Percentiles rank a stretch among this genome's conserved stretches.
These are phyloP conservation scores for Suncus etruscus DNA, from an alignment of 2,113 vertebrate genomes.

Conservation along the genomic window DNA sequence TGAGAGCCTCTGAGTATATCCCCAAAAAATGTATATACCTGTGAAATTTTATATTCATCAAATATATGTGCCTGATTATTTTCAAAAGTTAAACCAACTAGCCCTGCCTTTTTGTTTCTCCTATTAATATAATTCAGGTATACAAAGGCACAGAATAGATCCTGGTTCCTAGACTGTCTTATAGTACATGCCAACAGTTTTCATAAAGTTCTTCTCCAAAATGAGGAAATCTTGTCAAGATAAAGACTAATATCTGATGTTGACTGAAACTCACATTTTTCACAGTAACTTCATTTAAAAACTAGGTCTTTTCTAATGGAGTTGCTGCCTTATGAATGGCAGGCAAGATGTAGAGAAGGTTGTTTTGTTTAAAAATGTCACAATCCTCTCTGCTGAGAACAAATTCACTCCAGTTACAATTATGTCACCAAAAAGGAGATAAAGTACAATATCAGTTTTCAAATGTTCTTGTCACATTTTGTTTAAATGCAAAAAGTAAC, in stretches of 20 bases:
- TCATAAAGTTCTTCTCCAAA: constrained; percentile 49
- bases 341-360: neutral
- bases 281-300: constrained; percentile 65
- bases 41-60: constrained; percentile 1
- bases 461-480: constrained; percentile 65
- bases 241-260: constrained; percentile 51
- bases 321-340: neutral
- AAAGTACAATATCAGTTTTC: constrained; percentile 50
- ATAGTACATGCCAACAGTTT: neutral
- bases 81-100: constrained; percentile 60
- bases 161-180: neutral
- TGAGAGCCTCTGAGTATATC: neutral
- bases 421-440: constrained; percentile 58
- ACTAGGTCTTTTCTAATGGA: constrained; percentile 38
- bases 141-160: neutral
- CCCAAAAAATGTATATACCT: too few species aligned
- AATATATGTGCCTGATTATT: constrained; percentile 58
- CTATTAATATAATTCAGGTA: neutral
- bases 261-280: constrained; percentile 58
- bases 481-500: constrained; percentile 55
- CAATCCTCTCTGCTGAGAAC: constrained; percentile 43
- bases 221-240: constrained; percentile 56
- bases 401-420: constrained; percentile 65
- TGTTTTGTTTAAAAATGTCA: constrained; percentile 72
- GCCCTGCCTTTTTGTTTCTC: constrained; percentile 13